A percentile compares a stretch with the other conserved stretches of the same genome.
Evolutionary conservation across 1,140 invertebrate species (phyloP).

Genomic region (Apis cerana): DNA sequence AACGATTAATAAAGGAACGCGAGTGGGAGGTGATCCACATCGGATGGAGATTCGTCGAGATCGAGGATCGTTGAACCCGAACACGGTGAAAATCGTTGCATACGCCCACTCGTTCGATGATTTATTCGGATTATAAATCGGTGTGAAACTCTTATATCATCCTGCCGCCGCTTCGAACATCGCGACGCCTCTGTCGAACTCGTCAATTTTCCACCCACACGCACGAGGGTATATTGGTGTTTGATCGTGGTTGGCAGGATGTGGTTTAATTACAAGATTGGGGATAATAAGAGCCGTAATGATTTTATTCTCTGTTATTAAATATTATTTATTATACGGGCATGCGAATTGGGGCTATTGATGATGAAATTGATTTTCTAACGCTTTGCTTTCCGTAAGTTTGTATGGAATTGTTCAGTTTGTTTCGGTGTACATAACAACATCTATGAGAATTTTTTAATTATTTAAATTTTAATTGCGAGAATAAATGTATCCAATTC

Average conservation of each 20-base stretch:
- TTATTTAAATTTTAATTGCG: no score
- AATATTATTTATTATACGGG: not conserved
- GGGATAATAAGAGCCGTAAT: not conserved
- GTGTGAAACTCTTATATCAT: constrained; percentile 44
- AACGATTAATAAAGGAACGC: constrained; percentile 50
- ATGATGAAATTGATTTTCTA: no score
- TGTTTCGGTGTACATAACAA: no score
- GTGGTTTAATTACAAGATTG: not conserved
- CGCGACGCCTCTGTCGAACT: constrained; percentile 54
- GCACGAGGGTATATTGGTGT: not conserved
- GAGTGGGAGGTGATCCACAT: constrained; percentile 46
- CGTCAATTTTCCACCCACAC: constrained; percentile 71
- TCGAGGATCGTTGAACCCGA: constrained; percentile 44
- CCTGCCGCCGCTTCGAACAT: constrained; percentile 12
- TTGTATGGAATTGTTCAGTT: no score
- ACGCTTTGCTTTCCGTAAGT: no score
- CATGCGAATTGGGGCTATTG: not conserved
- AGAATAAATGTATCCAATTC: no score
- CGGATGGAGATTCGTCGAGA: constrained; percentile 37
- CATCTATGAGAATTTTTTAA: no score
- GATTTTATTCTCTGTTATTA: not conserved
- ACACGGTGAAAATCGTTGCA: constrained; percentile 40
- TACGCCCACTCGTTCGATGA: constrained; percentile 56
- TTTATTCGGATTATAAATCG: constrained; percentile 68
- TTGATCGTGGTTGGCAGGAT: not conserved